Evolutionary conservation across 2,888 invertebrate genomes (phyloP).

Genomic region (Ophioninae sp.): DNA sequence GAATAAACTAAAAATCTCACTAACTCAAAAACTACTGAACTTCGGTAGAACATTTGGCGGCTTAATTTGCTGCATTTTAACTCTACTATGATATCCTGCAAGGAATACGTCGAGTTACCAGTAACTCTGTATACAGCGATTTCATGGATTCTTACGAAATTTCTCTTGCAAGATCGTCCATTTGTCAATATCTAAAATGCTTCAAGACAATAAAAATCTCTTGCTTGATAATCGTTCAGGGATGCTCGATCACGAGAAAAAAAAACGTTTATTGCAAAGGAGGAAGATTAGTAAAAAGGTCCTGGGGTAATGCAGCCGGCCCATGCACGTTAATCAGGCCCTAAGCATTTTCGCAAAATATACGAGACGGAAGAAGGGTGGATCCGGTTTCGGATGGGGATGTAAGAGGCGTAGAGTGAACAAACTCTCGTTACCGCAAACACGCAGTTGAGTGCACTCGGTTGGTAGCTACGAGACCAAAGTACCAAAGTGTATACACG

Average conservation of each 20-base stretch:
- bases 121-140: no score
- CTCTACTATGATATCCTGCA: no score
- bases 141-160: no score
- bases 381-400: constrained; percentile 26
- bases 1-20: no score
- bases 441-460: constrained; percentile 63
- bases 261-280: background rate
- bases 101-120: no score
- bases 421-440: constrained; percentile 62
- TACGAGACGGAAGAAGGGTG: constrained; percentile 20
- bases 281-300: constrained; percentile 1
- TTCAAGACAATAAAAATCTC: background rate
- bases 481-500: constrained; percentile 59
- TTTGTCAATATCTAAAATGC: no score
- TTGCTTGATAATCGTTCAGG: background rate
- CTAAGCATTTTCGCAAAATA: constrained; percentile 33
- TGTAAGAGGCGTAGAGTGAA: constrained; percentile 53
- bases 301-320: background rate
- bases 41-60: no score
- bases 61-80: no score
- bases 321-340: constrained; percentile 36
- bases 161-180: no score
- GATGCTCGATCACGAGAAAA: background rate
- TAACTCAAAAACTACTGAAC: no score
- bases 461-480: constrained; percentile 55